These are phyloP conservation scores for Odontesthes bonariensis DNA, from an alignment of 2,113 vertebrate species.

Conservation along the genomic window DNA sequence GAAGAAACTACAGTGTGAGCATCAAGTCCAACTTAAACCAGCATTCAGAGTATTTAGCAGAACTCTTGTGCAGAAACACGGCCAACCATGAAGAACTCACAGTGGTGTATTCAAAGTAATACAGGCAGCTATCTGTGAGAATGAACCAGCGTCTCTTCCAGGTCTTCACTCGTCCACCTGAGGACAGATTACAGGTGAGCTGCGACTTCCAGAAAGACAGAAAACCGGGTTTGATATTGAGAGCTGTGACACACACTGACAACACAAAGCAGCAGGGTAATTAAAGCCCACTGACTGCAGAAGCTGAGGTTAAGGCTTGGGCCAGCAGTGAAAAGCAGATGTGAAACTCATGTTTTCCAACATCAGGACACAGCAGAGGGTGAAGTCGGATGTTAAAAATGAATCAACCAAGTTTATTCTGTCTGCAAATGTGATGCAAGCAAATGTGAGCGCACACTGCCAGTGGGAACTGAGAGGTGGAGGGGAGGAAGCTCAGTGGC, in stretches of 20 bases:
- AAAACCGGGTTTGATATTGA: neutral
- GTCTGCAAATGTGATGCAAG: slow-evolving; percentile 5
- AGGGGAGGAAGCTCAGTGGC: slow-evolving; percentile 74
- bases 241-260: slow-evolving; percentile 8
- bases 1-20: neutral
- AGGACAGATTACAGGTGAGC: slow-evolving; percentile 73
- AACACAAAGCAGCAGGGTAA: slow-evolving; percentile 34
- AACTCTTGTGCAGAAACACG: neutral
- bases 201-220: neutral
- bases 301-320: slow-evolving; percentile 43
- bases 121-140: slow-evolving; percentile 97
- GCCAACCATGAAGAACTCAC: slow-evolving; percentile 81
- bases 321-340: slow-evolving; percentile 45
- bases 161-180: slow-evolving; percentile 97
- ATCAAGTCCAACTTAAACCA: neutral
- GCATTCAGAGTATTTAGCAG: neutral
- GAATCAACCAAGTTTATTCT: neutral
- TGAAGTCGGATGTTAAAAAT: neutral
- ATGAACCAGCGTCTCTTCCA: slow-evolving; percentile 99
- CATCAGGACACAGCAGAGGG: slow-evolving; percentile 56
- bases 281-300: slow-evolving; percentile 1
- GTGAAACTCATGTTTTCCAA: slow-evolving; percentile 12
- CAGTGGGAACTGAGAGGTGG: neutral
- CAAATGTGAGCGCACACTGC: slow-evolving; percentile 24
- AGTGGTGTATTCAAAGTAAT: slow-evolving; percentile 98